phyloP scores from a whole-genome alignment of 2,888 invertebrate species.

The Cynaeus angustus region DNA sequence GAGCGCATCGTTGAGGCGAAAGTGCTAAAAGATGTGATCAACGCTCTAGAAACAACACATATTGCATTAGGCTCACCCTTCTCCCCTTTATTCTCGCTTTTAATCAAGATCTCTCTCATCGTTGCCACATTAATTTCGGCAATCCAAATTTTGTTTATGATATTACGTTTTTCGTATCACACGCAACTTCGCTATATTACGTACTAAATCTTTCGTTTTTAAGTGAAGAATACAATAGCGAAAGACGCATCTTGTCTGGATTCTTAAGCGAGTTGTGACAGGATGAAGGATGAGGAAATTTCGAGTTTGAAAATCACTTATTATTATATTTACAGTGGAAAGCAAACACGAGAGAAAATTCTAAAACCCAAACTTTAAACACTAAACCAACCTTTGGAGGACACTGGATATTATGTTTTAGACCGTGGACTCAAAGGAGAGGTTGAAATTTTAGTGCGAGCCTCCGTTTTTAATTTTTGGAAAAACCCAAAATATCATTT shows the following conservation, averaged over 20 bases:
- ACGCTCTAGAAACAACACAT: conserved; percentile 31
- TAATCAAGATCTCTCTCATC: conserved; percentile 36
- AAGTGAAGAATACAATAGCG: conserved; percentile 38
- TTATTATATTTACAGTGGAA: conserved; percentile 12
- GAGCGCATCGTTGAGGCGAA: conserved; percentile 28
- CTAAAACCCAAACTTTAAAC: background rate
- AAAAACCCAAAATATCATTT: conserved; percentile 1
- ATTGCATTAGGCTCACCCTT: conserved; percentile 32
- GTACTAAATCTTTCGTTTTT: conserved; percentile 35
- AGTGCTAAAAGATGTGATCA: conserved; percentile 43
- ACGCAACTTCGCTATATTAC: conserved; percentile 33
- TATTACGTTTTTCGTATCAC: conserved; percentile 25
- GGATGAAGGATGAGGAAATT: conserved; percentile 38
- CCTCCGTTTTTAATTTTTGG: conserved; percentile 2
- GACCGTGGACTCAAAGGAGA: conserved; percentile 4
- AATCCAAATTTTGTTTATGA: conserved; percentile 32
- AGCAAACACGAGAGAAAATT: conserved; percentile 9
- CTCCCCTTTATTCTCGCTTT: conserved; percentile 23
- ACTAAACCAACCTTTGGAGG: conserved; percentile 8
- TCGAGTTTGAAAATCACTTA: conserved; percentile 37
- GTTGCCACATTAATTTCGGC: conserved; percentile 14
- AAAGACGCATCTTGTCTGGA: conserved; percentile 37
- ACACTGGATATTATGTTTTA: conserved; percentile 9
- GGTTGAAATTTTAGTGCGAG: background rate
- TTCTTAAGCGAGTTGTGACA: conserved; percentile 42